Base-by-base conservation (phyloP, 2,113 vertebrate species). In the Aptenodytes patagonicus region DNA sequence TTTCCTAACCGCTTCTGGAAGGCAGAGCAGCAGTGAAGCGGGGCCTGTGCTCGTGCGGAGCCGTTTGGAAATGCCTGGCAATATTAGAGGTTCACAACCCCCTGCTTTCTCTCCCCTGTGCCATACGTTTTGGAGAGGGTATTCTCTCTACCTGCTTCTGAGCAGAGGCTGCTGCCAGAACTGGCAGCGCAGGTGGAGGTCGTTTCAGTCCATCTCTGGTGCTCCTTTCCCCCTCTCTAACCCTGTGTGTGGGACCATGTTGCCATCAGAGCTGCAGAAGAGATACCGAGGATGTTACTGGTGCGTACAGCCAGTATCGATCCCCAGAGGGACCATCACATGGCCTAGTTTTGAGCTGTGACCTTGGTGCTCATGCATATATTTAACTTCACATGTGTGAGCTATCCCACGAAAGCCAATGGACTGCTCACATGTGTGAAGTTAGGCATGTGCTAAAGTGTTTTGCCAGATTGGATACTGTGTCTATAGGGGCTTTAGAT, bases 371-470 rank as follows among this genome's bases (percentile, higher is more conserved):
- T 85, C 57, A 24, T 21, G 65, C n/a, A 19, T 51, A 11, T 91
- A 28, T 72, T 91, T 69, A 84, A 57, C 49, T 87, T 72, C 15
- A 54, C 47, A 11, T 26, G 44, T 69, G 83, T 80, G 83, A 97
- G 72, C 81, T 71, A 6, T 72, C 69, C 69, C 65, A 44, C 38
- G 3, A 69, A 92, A 92, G 72, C 25, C 71, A 78, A 11, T 18
- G 82, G 62, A 17, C 61, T 69, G 66, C 52, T 90, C 66, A 49
- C 28, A 10, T 28, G 52, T 91, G 90, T 78, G 90, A 95, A 79
- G 72, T 87, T 79, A 78, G 40, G 52, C 87, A 76, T 84, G 70
- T 87, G 52, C 73, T 94, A 31, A 97, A 97, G 83, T 89, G 83
- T 61, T 97, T 94, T 95, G 70, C 81, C 91, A 93, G 86, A 76